phyloP scores from a whole-genome alignment of 2,888 invertebrate genomes.

The Chelonus formosanus region DNA sequence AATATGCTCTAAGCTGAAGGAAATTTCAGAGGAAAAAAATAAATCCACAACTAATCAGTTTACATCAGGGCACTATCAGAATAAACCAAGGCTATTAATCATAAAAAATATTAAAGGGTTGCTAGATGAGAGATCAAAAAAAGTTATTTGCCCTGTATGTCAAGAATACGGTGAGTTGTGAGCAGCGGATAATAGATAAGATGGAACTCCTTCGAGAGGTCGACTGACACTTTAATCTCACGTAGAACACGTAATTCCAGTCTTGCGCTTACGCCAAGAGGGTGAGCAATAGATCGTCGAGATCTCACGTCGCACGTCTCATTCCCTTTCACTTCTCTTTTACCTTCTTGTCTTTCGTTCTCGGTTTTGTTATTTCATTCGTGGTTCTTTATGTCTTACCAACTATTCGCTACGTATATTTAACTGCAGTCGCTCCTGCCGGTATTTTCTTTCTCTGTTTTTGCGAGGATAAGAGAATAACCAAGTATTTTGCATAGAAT shows the following conservation, averaged over 20 bases:
- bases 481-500: conserved; percentile 40
- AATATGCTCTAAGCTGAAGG: too few species aligned
- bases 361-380: conserved; percentile 30
- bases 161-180: conserved; percentile 35
- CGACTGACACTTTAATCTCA: conserved; percentile 45
- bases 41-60: too few species aligned
- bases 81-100: too few species aligned
- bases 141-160: conserved; percentile 23
- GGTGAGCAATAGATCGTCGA: conserved; percentile 27
- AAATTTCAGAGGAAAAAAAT: too few species aligned
- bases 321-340: conserved; percentile 14
- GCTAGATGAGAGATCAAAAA: conserved; percentile 17
- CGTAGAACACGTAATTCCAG: conserved; percentile 38
- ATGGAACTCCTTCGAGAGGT: conserved; percentile 37
- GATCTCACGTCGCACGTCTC: conserved; percentile 23
- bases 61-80: too few species aligned
- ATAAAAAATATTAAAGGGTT: neutral
- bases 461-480: neutral
- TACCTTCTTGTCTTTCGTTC: conserved; percentile 5
- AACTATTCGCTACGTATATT: conserved; percentile 12
- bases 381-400: conserved; percentile 28
- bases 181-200: conserved; percentile 45
- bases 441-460: conserved; percentile 13
- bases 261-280: conserved; percentile 11
- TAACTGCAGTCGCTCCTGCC: neutral